Evolutionary conservation across 2,113 vertebrate species (phyloP).

Genomic region (Sigmodon hispidus): DNA sequence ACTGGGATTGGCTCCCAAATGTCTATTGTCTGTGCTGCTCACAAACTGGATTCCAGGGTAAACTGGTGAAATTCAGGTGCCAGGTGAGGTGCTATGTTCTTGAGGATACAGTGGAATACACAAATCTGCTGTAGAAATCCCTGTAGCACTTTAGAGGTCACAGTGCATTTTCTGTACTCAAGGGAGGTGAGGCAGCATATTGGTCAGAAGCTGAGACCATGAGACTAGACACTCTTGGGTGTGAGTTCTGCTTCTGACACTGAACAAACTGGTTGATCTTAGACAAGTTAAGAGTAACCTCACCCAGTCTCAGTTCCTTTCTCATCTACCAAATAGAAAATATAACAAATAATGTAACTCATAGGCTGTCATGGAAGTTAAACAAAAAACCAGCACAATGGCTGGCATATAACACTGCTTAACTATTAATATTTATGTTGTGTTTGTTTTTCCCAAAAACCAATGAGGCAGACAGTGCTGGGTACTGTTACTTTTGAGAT

Average conservation of each 20-base stretch:
- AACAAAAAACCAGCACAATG: not conserved
- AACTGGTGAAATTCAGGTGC: not conserved
- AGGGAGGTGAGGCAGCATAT: not conserved
- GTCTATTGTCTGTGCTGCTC: not conserved
- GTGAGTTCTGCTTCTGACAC: not conserved
- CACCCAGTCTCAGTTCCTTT: not conserved
- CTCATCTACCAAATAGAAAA: not conserved
- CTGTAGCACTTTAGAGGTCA: not conserved
- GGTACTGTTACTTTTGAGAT: not conserved
- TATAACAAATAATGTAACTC: not conserved
- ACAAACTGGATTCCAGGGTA: not conserved
- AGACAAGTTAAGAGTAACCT: not conserved
- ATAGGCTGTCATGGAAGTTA: not conserved
- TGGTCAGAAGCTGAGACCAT: not conserved
- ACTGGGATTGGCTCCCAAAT: not conserved
- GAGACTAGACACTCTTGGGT: not conserved
- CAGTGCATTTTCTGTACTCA: not conserved
- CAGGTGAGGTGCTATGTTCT: not conserved
- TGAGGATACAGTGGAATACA: not conserved
- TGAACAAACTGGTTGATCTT: not conserved
- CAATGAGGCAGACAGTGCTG: not conserved
- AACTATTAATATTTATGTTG: not conserved
- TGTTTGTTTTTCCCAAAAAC: not conserved
- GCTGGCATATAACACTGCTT: too few species aligned
- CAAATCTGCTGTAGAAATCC: not conserved